Conservation (phyloP, 2,113 vertebrate species). For the Gambusia affinis region DNA sequence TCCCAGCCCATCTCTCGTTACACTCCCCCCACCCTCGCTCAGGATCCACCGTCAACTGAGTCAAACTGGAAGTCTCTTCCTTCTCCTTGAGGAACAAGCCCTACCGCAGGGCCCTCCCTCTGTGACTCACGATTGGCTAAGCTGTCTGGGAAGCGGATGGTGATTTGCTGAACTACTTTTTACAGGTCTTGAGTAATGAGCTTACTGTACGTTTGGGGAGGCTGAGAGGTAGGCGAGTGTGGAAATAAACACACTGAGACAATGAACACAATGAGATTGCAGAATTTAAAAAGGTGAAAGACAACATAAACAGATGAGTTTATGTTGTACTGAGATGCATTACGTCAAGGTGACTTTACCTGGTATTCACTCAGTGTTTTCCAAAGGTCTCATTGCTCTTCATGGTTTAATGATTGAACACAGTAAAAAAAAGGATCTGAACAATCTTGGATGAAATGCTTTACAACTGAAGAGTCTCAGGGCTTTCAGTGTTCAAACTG, state of each 20-base stretch:
- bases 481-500: background rate
- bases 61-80: constrained; percentile 19
- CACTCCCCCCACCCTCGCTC: background rate
- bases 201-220: constrained; percentile 6
- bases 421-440: background rate
- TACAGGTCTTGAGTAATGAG: background rate
- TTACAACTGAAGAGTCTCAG: background rate
- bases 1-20: constrained; percentile 54
- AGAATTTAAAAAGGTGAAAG: constrained; percentile 29
- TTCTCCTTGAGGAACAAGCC: constrained; percentile 35
- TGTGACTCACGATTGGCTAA: constrained; percentile 28
- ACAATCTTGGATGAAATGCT: background rate
- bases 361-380: background rate
- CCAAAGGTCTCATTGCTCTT: background rate
- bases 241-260: background rate
- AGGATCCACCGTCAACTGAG: background rate
- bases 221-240: background rate
- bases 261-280: constrained; percentile 12
- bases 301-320: constrained; percentile 4
- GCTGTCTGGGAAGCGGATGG: background rate
- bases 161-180: constrained; percentile 18
- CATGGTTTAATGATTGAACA: background rate
- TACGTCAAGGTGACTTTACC: background rate
- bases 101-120: background rate
- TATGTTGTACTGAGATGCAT: background rate